Conservation (phyloP, 2,113 vertebrate species). For the Etheostoma cragini region DNA sequence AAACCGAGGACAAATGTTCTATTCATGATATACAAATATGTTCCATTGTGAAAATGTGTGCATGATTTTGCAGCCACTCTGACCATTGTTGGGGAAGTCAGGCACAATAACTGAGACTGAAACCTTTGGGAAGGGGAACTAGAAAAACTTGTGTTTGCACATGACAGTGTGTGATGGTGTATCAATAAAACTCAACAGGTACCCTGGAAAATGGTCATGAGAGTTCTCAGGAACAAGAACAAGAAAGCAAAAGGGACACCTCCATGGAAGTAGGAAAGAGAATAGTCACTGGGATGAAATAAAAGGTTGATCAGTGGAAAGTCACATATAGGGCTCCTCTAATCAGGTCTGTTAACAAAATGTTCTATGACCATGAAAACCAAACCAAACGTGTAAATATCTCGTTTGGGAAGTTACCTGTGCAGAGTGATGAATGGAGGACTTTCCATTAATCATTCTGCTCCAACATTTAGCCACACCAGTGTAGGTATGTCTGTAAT, state of each 20-base stretch:
- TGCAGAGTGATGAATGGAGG: conserved; percentile 7
- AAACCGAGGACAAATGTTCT: not conserved
- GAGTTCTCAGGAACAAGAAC: conserved; percentile 50
- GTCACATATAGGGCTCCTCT: rapidly evolving
- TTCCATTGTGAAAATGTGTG: not conserved
- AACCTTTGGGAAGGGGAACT: conserved; percentile 55
- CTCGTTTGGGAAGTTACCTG: conserved; percentile 26
- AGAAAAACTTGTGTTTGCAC: not conserved
- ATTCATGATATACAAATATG: not conserved
- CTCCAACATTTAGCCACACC: conserved; percentile 11
- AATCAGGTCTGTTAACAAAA: not conserved
- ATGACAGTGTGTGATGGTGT: not conserved
- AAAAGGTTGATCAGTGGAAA: not conserved
- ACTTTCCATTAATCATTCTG: conserved; percentile 13
- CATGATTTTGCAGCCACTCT: not conserved
- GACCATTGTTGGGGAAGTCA: conserved; percentile 31
- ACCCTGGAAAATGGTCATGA: not conserved
- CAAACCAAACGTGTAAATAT: not conserved
- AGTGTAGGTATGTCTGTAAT: not conserved
- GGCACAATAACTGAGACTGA: conserved; percentile 7
- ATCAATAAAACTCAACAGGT: conserved; percentile 37
- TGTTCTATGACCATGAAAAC: not conserved
- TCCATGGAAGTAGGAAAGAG: conserved; percentile 15
- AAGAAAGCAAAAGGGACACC: not conserved
- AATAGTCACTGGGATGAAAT: not conserved